Base-by-base conservation (phyloP, 2,888 invertebrate genomes). In the Polydesmus complanatus region DNA sequence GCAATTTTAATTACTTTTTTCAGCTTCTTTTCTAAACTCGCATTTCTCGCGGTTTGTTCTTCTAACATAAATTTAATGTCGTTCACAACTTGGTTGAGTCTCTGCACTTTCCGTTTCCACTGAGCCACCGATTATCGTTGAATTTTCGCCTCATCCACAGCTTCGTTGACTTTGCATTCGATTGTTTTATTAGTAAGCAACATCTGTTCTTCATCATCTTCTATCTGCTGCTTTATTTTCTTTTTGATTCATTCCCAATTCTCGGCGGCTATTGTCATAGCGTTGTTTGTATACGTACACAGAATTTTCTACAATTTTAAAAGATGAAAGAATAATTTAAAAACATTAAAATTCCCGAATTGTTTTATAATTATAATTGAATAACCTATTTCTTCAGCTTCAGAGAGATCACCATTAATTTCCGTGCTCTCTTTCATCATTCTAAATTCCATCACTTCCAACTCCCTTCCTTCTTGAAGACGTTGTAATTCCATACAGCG, bases 11-110 rank as follows among this genome's bases (percentile, higher is more conserved):
- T n/a, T 1, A 73, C 78, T 72, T 91, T 92, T 69, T 93, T 81
- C 74, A 96, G 95, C 65, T 93, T 93, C 75, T 95, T 94, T 77
- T 97, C 96, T 55, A 96, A 79, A 59, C 95, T 78, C 72, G 90
- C 89, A 77, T 95, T 95, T 66, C 95, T 82, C 54, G 89, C 86
- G 68, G 83, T 89, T 77, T 94, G 92, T 77, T 94, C 93, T 72
- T 95, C 94, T 60, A 94, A 80, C 67, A 94, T 79, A 63, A 92
- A 82, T 65, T 91, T 81, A 64, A 93, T 76, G 75, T 96, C 96
- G 70, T 92, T 92, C 83, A 91, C 86, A 75, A 96, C 95, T 67
- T 90, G 86, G 70, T 85, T 87, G 68, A 92, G 79, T 72, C 93
- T 92, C 74, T 73, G 72, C 61, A 88, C 84, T 74, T 93, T 91